Evolutionary conservation across 2,888 invertebrate genomes (phyloP).

Genomic region (Cheilosia impressa): DNA sequence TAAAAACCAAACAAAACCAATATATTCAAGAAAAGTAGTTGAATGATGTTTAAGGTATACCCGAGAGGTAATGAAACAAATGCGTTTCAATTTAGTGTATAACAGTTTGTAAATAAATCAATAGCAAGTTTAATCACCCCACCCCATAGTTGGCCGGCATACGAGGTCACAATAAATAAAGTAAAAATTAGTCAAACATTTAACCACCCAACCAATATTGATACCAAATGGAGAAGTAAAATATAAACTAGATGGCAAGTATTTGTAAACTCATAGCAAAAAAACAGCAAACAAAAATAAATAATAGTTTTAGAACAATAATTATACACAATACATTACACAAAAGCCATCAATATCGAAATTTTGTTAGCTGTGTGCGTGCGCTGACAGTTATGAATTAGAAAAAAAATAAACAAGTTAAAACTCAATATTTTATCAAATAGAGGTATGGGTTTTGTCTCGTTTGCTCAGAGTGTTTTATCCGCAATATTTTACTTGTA

Average conservation of each 20-base stretch:
- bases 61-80: constrained; percentile 30
- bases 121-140: constrained; percentile 55
- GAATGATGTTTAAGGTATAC: constrained; percentile 36
- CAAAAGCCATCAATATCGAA: constrained; percentile 10
- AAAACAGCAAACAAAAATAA: background rate
- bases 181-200: constrained; percentile 33
- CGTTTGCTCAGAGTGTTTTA: too few species aligned
- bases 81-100: constrained; percentile 42
- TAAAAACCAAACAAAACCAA: constrained; percentile 21
- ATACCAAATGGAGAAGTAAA: constrained; percentile 8
- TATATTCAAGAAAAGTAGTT: constrained; percentile 26
- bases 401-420: background rate
- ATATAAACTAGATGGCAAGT: constrained; percentile 3
- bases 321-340: constrained; percentile 29
- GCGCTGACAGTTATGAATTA: constrained; percentile 20
- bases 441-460: too few species aligned
- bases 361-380: constrained; percentile 13
- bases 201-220: constrained; percentile 21
- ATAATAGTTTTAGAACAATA: constrained; percentile 59
- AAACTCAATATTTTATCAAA: too few species aligned
- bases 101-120: constrained; percentile 67
- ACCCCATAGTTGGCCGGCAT: constrained; percentile 38
- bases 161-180: constrained; percentile 28
- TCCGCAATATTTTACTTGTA: too few species aligned
- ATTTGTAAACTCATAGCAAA: constrained; percentile 13